Evolutionary conservation across 2,113 vertebrate species (phyloP).

Genomic region (Psilopsiagon aurifrons): DNA sequence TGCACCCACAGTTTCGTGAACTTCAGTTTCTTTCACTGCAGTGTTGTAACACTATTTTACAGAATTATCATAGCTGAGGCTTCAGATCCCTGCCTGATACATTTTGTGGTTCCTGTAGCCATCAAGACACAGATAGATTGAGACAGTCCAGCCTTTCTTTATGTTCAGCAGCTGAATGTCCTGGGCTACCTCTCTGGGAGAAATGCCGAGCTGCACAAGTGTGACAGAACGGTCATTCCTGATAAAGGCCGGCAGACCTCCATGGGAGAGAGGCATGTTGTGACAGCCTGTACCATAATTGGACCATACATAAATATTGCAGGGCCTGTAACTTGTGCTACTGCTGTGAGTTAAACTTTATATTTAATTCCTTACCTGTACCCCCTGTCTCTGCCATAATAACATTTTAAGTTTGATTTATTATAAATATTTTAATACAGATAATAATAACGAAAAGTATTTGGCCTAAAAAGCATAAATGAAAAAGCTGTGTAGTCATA

Average conservation of each 20-base stretch:
- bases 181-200: not conserved
- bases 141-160: not conserved
- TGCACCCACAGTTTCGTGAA: not conserved
- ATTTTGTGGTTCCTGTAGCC: not conserved
- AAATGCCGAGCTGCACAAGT: not conserved
- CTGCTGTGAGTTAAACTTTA: conserved; percentile 34
- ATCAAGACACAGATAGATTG: not conserved
- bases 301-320: conserved; percentile 7
- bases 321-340: conserved; percentile 19
- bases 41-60: not conserved
- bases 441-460: conserved; percentile 74
- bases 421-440: conserved; percentile 76
- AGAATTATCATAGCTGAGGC: not conserved
- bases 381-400: conserved; percentile 44
- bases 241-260: not conserved
- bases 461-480: conserved; percentile 72
- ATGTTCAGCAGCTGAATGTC: not conserved
- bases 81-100: not conserved
- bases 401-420: conserved; percentile 70
- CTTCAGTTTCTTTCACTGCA: not conserved
- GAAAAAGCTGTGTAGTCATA: conserved; percentile 67
- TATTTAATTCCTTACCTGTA: conserved; percentile 59
- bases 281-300: conserved; percentile 7
- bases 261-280: conserved; percentile 20
- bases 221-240: not conserved